These are phyloP conservation scores for Diaphora mendica DNA, from an alignment of 2,888 invertebrate species.

Conservation along the genomic window DNA sequence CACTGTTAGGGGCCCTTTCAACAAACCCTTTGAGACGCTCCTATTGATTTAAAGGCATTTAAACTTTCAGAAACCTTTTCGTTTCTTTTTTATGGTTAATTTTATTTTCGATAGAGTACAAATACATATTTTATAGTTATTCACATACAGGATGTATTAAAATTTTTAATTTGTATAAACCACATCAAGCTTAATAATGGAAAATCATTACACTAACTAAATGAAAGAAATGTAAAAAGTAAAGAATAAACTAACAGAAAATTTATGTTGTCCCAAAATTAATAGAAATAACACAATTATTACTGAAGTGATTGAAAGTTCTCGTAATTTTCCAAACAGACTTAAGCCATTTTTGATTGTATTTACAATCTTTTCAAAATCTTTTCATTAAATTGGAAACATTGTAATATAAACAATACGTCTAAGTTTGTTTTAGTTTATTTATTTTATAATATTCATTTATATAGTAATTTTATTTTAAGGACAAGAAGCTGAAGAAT, in stretches of 20 bases:
- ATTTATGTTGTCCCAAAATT: background rate
- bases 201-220: too few species aligned
- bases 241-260: too few species aligned
- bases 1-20: background rate
- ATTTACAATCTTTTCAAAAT: too few species aligned
- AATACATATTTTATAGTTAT: background rate
- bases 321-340: background rate
- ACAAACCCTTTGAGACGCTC: background rate
- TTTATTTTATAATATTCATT: background rate
- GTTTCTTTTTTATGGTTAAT: background rate
- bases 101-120: background rate
- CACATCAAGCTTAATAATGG: too few species aligned
- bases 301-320: background rate
- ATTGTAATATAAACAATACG: background rate
- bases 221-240: too few species aligned
- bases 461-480: background rate
- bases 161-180: too few species aligned
- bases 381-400: background rate
- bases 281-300: background rate
- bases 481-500: background rate
- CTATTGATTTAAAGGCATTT: background rate
- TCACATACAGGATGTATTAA: background rate
- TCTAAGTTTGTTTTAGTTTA: background rate
- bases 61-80: background rate
- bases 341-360: too few species aligned